phyloP scores from a whole-genome alignment of 2,888 invertebrate species.

The Hedya salicella region DNA sequence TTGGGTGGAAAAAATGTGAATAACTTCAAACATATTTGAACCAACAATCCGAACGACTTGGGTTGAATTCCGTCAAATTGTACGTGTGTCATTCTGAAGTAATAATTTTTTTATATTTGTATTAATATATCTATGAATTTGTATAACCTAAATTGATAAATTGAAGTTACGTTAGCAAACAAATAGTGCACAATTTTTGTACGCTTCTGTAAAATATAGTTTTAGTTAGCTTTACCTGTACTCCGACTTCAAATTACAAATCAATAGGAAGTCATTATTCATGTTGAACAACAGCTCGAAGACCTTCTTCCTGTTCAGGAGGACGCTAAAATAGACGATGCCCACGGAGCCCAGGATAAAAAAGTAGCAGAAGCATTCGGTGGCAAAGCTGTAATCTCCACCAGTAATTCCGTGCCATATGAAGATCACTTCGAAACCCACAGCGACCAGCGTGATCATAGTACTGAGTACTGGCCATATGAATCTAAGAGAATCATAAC shows the following conservation, averaged over 20 bases:
- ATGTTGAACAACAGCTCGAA: slow-evolving; percentile 56
- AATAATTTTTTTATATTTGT: too few relatives aligned
- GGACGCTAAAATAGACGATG: slow-evolving; percentile 52
- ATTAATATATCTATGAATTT: too few relatives aligned
- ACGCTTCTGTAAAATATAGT: too few relatives aligned
- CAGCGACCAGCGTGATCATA: slow-evolving; percentile 47
- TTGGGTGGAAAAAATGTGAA: neutral
- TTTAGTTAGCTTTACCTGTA: slow-evolving; percentile 65
- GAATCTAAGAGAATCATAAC: slow-evolving; percentile 53
- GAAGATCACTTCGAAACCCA: slow-evolving; percentile 54
- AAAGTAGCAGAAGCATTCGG: slow-evolving; percentile 67
- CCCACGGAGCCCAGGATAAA: slow-evolving; percentile 58
- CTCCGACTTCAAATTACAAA: slow-evolving; percentile 56
- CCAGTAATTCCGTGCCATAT: slow-evolving; percentile 54
- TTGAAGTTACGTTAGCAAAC: too few relatives aligned
- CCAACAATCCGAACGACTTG: too few relatives aligned
- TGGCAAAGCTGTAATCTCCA: slow-evolving; percentile 62
- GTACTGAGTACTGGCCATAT: slow-evolving; percentile 56
- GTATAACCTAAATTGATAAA: too few relatives aligned
- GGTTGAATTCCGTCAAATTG: too few relatives aligned
- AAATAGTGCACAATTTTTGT: too few relatives aligned
- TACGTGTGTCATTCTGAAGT: too few relatives aligned
- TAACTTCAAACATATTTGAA: too few relatives aligned
- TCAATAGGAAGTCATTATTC: slow-evolving; percentile 60
- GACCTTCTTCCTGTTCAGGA: slow-evolving; percentile 54